phyloP scores from a whole-genome alignment of 2,797 vertebrate species.

The Furcifer pardalis region DNA sequence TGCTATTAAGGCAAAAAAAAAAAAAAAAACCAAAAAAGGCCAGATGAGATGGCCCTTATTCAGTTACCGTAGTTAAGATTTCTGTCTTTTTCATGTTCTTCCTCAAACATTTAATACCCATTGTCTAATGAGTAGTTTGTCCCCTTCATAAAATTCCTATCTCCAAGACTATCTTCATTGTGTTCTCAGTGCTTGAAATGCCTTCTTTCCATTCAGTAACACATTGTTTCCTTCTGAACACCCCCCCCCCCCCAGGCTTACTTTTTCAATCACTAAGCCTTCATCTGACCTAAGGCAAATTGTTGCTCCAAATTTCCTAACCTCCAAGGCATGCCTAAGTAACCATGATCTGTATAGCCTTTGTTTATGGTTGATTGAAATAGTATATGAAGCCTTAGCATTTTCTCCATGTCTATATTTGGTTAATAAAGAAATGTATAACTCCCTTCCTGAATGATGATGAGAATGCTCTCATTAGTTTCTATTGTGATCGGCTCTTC shows the following conservation, averaged over 20 bases:
- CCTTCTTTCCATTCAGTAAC: neutral
- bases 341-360: neutral
- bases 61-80: no score
- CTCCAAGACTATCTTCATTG: no score
- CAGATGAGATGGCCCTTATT: neutral
- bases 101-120: neutral
- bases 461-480: neutral
- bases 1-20: neutral
- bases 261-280: neutral
- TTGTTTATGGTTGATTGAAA: neutral
- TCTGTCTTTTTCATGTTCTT: no score
- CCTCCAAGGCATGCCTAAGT: neutral
- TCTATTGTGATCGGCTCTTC: neutral
- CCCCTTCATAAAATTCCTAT: neutral
- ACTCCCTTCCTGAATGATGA: neutral
- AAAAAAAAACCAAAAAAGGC: neutral
- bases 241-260: no score
- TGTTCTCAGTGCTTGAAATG: neutral
- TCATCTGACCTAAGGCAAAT: neutral
- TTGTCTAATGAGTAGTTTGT: neutral
- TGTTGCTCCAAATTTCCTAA: neutral
- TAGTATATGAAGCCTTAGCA: no score
- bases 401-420: no score
- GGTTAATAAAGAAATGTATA: neutral
- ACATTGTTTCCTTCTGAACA: neutral